Percentiles rank a stretch among this genome's conserved stretches.
phyloP scores from a whole-genome alignment of 2,113 vertebrate genomes.

The Hippopotamus amphibius region DNA sequence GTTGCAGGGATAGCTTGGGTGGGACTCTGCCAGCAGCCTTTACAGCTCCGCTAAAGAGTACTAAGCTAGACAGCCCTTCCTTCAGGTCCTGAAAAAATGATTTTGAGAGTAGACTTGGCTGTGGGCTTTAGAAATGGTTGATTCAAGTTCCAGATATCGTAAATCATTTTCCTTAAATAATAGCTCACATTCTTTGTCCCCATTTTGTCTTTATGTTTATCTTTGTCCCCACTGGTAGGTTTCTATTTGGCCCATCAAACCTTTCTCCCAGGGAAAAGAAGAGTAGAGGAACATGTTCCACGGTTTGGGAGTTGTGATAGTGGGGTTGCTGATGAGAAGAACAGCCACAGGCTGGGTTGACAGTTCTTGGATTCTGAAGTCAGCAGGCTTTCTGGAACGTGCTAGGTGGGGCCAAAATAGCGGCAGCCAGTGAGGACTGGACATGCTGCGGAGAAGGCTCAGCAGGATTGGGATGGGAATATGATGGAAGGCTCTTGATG shows the following conservation, averaged over 20 bases:
- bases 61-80: neutral
- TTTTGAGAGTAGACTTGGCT: constrained; percentile 3
- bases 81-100: neutral
- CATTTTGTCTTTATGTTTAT: neutral
- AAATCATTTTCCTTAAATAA: constrained; percentile 28
- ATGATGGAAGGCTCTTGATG: neutral
- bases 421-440: constrained; percentile 35
- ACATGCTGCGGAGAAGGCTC: constrained; percentile 41
- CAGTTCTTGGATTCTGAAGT: neutral
- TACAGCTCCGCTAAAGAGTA: neutral
- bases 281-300: neutral
- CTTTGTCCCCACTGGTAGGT: neutral
- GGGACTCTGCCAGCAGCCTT: neutral
- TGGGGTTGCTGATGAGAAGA: constrained; percentile 32
- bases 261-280: constrained; percentile 4
- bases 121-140: constrained; percentile 33
- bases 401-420: constrained; percentile 12
- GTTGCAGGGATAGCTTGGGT: neutral
- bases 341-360: neutral
- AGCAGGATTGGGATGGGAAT: neutral
- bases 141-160: constrained; percentile 5
- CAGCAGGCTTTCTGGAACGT: constrained; percentile 56
- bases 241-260: constrained; percentile 28
- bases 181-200: constrained; percentile 30
- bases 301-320: neutral